phyloP scores from a whole-genome alignment of 2,797 vertebrate genomes.

The Halcyon badia region DNA sequence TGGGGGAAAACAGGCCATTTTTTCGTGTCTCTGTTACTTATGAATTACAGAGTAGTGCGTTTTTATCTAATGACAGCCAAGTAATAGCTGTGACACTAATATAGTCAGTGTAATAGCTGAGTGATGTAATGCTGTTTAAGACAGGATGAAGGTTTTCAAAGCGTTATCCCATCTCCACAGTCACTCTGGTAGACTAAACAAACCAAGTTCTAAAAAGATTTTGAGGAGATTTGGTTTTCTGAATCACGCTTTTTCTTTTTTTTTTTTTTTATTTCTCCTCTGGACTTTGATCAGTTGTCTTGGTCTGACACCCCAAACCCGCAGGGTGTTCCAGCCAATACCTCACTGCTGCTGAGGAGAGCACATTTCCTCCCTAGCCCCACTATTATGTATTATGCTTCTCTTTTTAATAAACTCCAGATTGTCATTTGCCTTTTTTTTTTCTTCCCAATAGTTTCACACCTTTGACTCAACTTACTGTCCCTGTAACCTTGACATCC shows the following conservation, averaged over 20 bases:
- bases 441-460: not conserved
- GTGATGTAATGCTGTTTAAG: not conserved
- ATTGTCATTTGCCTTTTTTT: not conserved
- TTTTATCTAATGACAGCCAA: not conserved
- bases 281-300: not conserved
- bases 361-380: not conserved
- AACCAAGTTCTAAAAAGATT: not conserved
- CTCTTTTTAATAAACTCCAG: not conserved
- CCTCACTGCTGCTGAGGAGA: not conserved
- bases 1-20: not conserved
- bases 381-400: not conserved
- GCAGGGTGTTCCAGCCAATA: not conserved
- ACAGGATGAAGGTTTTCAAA: conserved; percentile 3
- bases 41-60: not conserved
- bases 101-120: not conserved
- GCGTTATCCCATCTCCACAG: not conserved
- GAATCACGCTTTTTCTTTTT: not conserved
- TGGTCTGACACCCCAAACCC: not conserved
- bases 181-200: conserved; percentile 5
- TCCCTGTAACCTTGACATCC: not conserved
- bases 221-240: not conserved
- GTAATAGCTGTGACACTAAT: not conserved
- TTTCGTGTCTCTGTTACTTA: not conserved
- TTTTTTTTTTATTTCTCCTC: not conserved
- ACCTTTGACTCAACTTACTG: not conserved